Evolutionary conservation across 1,140 invertebrate species (phyloP).

Genomic region (Oryctes rhinoceros): DNA sequence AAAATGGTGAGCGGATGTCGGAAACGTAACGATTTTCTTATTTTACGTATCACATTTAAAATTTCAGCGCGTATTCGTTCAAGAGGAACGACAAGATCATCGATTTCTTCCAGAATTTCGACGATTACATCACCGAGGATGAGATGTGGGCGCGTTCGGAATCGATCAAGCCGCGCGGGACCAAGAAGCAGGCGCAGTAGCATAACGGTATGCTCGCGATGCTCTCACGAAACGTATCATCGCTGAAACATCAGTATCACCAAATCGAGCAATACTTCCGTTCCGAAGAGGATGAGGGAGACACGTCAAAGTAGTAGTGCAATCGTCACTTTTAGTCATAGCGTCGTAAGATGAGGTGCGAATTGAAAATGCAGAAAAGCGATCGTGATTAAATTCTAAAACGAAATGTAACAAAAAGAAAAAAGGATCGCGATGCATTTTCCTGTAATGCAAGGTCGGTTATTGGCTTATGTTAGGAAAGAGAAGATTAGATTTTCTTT

Average conservation of each 20-base stretch:
- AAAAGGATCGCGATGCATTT: too few relatives aligned
- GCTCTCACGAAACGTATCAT: background rate
- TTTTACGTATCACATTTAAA: background rate
- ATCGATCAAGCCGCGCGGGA: slow-evolving; percentile 90
- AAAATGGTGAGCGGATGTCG: slow-evolving; percentile 76
- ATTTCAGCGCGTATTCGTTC: slow-evolving; percentile 79
- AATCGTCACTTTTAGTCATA: slow-evolving; percentile 6
- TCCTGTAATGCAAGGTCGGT: too few relatives aligned
- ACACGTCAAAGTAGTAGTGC: background rate
- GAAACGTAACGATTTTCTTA: too few relatives aligned
- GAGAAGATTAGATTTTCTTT: background rate
- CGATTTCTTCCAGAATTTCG: slow-evolving; percentile 96
- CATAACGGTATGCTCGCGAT: background rate
- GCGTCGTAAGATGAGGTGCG: background rate
- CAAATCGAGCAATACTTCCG: slow-evolving; percentile 2
- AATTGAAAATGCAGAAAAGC: background rate
- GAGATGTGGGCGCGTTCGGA: slow-evolving; percentile 98
- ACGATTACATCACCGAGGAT: slow-evolving; percentile 94
- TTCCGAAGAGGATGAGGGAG: background rate
- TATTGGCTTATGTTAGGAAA: background rate
- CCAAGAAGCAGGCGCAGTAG: slow-evolving; percentile 61
- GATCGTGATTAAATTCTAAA: too few relatives aligned
- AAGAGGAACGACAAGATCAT: slow-evolving; percentile 94
- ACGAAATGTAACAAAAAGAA: too few relatives aligned
- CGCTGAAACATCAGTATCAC: background rate